phyloP scores from a whole-genome alignment of 2,888 invertebrate species.

The Orchesella flavescens region DNA sequence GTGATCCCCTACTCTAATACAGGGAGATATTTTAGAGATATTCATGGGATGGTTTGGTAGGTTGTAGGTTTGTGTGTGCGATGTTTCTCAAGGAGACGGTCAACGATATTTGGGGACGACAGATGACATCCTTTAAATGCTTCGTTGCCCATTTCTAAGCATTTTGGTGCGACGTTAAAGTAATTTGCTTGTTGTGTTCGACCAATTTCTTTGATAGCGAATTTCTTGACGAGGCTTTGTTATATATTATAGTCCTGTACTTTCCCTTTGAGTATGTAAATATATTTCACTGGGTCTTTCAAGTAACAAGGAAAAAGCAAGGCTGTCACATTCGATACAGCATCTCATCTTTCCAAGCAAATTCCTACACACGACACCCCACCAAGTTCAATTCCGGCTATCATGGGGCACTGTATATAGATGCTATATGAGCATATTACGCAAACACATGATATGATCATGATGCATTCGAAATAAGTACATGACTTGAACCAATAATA shows the following conservation, averaged over 20 bases:
- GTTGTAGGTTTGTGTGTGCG: too few relatives aligned
- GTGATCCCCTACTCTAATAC: too few relatives aligned
- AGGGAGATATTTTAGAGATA: too few relatives aligned
- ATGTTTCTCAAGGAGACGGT: conserved; percentile 15
- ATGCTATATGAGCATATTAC: neutral
- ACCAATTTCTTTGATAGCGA: neutral
- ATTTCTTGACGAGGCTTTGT: conserved; percentile 4
- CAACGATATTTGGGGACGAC: conserved; percentile 52
- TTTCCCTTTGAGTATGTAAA: too few relatives aligned
- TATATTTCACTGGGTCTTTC: too few relatives aligned
- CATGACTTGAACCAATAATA: neutral
- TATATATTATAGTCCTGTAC: too few relatives aligned
- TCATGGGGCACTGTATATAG: neutral
- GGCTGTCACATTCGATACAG: neutral
- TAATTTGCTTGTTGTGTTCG: conserved; percentile 41
- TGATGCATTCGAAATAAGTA: too few relatives aligned
- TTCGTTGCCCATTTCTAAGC: conserved; percentile 42
- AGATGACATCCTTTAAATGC: conserved; percentile 51
- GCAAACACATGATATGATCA: too few relatives aligned
- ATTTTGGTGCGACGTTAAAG: conserved; percentile 32
- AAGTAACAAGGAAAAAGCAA: neutral
- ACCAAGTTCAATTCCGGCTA: neutral
- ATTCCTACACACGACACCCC: conserved; percentile 3
- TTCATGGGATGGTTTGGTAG: too few relatives aligned
- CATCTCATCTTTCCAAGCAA: conserved; percentile 9